These are phyloP conservation scores for Anomalospiza imberbis DNA, from an alignment of 2,797 vertebrate species.

Conservation along the genomic window DNA sequence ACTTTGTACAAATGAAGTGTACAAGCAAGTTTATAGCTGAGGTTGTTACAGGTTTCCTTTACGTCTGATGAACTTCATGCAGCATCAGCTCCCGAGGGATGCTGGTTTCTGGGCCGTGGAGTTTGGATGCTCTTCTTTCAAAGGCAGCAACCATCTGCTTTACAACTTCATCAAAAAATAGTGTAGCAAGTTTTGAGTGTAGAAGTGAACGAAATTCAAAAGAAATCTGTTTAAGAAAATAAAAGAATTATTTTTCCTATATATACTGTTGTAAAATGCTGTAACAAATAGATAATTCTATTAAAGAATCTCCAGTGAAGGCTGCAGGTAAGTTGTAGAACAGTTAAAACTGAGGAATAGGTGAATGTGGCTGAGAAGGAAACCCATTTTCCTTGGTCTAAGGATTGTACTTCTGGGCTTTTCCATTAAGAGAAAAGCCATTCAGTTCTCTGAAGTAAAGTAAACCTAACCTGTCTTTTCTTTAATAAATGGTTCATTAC, in stretches of 20 bases:
- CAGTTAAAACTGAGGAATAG: neutral
- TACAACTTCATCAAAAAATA: slow-evolving; percentile 96
- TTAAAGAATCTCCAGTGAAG: neutral
- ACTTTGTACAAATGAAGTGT: neutral
- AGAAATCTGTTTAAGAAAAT: slow-evolving; percentile 80
- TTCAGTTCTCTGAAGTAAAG: neutral
- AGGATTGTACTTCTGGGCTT: neutral
- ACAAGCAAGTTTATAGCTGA: neutral
- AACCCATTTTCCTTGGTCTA: neutral
- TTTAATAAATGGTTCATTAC: neutral
- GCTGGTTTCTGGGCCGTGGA: slow-evolving; percentile 87
- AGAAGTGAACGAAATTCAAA: slow-evolving; percentile 95
- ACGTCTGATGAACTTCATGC: slow-evolving; percentile 92
- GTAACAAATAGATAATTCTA: neutral
- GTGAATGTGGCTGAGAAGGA: neutral
- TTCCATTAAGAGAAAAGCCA: neutral
- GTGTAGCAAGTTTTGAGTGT: slow-evolving; percentile 88
- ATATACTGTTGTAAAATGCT: neutral
- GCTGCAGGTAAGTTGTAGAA: neutral
- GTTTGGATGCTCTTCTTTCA: slow-evolving; percentile 82
- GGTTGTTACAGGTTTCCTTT: slow-evolving; percentile 33
- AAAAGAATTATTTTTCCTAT: neutral
- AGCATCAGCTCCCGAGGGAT: slow-evolving; percentile 94
- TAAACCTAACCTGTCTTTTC: neutral
- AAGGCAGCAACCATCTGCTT: slow-evolving; percentile 96